Conservation (phyloP, 2,113 vertebrate species). For the Anarrhichthys ocellatus region DNA sequence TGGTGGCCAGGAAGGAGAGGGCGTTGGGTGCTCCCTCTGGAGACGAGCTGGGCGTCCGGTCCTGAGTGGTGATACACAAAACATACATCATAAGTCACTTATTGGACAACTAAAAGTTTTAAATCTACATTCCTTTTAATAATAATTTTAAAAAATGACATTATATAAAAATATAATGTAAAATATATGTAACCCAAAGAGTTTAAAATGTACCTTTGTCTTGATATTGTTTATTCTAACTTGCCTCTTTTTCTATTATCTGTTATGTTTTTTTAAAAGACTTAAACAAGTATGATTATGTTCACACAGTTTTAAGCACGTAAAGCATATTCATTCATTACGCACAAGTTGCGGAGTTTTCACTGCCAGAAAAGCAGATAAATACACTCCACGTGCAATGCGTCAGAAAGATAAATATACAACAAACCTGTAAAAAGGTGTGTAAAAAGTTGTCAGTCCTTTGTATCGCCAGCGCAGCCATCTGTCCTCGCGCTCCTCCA, state of each 20-base stretch:
- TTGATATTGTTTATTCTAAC: background rate
- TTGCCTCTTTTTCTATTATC: background rate
- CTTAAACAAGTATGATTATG: background rate
- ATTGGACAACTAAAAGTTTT: background rate
- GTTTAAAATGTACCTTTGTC: background rate
- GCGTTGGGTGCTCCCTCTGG: conserved; percentile 82
- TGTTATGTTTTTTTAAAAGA: background rate
- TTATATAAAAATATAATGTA: background rate
- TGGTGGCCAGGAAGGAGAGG: conserved; percentile 85
- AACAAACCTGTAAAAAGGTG: conserved; percentile 86
- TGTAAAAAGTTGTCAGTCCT: conserved; percentile 85
- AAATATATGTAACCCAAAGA: background rate
- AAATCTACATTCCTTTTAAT: background rate
- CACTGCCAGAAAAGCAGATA: background rate
- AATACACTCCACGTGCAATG: background rate
- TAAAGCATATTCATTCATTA: background rate
- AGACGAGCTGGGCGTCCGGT: conserved; percentile 85
- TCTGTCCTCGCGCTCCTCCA: conserved; percentile 70
- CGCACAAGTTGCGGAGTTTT: background rate
- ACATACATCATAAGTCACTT: background rate
- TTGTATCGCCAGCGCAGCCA: conserved; percentile 84
- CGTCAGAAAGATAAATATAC: background rate
- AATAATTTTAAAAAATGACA: background rate
- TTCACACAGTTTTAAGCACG: background rate
- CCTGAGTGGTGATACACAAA: conserved; percentile 67